Conservation (phyloP, 37 sponge, comb jelly and placozoan genomes). For the Haliclona indistincta region DNA sequence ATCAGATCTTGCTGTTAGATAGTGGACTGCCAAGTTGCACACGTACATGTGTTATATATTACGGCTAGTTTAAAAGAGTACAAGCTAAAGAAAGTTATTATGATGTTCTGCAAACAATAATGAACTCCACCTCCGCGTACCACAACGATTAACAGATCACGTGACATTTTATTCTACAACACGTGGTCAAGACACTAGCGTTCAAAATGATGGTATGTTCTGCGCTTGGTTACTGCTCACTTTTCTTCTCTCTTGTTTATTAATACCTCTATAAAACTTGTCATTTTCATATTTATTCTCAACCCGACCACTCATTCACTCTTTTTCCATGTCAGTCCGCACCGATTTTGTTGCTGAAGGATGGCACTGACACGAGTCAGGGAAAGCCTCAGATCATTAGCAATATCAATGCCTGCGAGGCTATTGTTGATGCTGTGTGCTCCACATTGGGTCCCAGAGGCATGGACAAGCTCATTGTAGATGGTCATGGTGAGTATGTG, state of each 20-base stretch:
- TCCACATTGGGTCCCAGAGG: slow-evolving; percentile 98
- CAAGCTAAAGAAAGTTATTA: too few species aligned
- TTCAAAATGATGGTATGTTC: slow-evolving; percentile 16
- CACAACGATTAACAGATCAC: too few species aligned
- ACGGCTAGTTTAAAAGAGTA: too few species aligned
- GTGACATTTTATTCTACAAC: too few species aligned
- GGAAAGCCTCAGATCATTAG: slow-evolving; percentile 97
- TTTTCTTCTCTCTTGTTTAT: background rate
- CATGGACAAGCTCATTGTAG: slow-evolving; percentile 99
- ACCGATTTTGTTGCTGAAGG: slow-evolving; percentile 95
- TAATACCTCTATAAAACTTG: background rate
- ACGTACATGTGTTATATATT: too few species aligned
- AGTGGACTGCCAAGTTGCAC: too few species aligned
- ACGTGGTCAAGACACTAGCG: too few species aligned
- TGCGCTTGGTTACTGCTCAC: background rate
- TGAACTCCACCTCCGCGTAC: too few species aligned
- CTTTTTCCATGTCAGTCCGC: slow-evolving; percentile 35
- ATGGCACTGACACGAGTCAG: slow-evolving; percentile 98
- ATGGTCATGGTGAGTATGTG: slow-evolving; percentile 77
- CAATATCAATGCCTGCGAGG: slow-evolving; percentile 99
- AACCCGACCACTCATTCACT: too few species aligned
- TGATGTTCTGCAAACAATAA: too few species aligned
- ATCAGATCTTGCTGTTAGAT: too few species aligned
- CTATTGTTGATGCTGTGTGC: slow-evolving; percentile 88
- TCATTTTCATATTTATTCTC: background rate